These are phyloP conservation scores for Tetramorium bicarinatum DNA, from an alignment of 2,888 invertebrate genomes.

Conservation along the genomic window DNA sequence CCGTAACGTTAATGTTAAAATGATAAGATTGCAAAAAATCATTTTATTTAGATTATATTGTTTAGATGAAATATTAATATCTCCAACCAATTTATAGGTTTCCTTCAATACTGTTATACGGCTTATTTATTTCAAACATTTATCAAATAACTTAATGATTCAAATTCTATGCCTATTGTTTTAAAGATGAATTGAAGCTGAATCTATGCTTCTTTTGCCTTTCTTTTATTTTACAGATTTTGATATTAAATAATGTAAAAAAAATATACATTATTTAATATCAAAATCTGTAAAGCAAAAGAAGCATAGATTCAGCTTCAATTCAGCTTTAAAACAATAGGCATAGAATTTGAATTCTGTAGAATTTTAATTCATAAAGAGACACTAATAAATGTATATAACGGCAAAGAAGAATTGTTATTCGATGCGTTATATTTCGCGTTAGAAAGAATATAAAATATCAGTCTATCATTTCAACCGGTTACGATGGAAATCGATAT, in stretches of 20 bases:
- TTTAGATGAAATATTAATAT: background rate
- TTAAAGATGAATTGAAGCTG: too few relatives aligned
- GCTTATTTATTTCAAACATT: conserved; percentile 4
- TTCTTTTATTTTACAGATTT: too few relatives aligned
- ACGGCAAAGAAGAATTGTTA: conserved; percentile 2
- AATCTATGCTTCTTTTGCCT: too few relatives aligned
- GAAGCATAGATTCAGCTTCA: background rate
- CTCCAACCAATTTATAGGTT: background rate
- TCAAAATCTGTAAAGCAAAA: background rate
- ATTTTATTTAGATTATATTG: background rate
- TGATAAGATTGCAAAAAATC: background rate
- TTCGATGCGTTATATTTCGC: conserved; percentile 11
- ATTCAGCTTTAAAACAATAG: background rate
- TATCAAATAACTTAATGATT: background rate
- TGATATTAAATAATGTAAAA: too few relatives aligned
- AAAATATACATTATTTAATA: too few relatives aligned
- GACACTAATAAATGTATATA: background rate
- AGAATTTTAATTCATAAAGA: conserved; percentile 22
- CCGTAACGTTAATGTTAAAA: background rate
- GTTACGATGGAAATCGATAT: conserved; percentile 35
- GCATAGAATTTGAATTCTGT: background rate
- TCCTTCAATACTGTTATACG: background rate
- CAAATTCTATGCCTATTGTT: too few relatives aligned
- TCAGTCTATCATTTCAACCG: conserved; percentile 6
- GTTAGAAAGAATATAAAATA: background rate